Percentiles rank a stretch among this genome's conserved stretches.
Conservation (phyloP, 2,797 vertebrate genomes). For the Tangara arthus region DNA sequence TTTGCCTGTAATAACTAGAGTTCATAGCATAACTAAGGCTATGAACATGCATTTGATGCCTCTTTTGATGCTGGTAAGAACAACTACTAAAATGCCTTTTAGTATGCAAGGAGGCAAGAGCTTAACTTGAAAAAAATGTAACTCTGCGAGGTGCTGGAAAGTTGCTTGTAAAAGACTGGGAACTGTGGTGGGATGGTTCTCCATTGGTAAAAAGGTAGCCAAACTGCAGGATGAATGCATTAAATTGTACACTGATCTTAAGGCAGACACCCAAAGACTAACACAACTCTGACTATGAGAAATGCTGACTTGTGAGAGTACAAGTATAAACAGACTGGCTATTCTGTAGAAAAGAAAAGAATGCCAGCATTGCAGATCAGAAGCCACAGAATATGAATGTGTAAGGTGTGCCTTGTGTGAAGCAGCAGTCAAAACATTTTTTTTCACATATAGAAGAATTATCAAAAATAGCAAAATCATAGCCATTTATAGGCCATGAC, state of each 20-base stretch:
- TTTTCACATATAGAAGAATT: not conserved
- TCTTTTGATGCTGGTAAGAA: not conserved
- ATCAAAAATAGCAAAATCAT: not conserved
- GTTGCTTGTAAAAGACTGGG: accelerated
- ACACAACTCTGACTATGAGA: not conserved
- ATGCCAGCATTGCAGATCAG: not conserved
- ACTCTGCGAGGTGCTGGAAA: not conserved
- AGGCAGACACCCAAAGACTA: not conserved
- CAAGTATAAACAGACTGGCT: not conserved
- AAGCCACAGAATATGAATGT: not conserved
- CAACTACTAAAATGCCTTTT: not conserved
- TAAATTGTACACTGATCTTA: not conserved
- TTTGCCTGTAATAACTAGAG: not conserved
- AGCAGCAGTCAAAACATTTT: not conserved
- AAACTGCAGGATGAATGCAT: not conserved
- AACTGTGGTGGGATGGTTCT: not conserved
- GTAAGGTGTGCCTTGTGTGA: not conserved
- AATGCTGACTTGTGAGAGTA: not conserved
- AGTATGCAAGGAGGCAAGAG: not conserved
- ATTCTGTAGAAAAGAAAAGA: not conserved
- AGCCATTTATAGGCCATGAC: not conserved
- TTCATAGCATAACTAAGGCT: not conserved
- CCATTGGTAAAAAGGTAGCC: not conserved
- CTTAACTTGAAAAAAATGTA: not conserved
- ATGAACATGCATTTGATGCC: not conserved